A percentile compares a stretch with the other conserved stretches of the same genome.
phyloP scores from a whole-genome alignment of 2,797 vertebrate genomes.

The Crocodylus rhombifer region DNA sequence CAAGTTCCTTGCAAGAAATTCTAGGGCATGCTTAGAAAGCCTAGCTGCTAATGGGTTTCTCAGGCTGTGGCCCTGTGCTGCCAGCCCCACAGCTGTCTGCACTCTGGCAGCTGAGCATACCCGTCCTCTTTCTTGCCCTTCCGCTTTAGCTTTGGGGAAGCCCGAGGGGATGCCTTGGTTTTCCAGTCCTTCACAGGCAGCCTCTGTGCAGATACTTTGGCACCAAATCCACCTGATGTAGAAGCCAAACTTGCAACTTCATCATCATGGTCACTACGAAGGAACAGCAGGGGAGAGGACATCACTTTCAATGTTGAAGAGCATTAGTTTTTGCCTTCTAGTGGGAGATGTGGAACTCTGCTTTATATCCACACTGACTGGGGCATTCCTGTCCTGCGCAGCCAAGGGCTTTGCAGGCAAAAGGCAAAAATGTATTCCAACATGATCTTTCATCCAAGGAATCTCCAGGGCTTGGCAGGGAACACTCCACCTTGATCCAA shows the following conservation, averaged over 20 bases:
- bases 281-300: slow-evolving; percentile 25
- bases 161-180: slow-evolving; percentile 87
- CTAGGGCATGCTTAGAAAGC: background rate
- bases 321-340: rapidly evolving
- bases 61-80: background rate
- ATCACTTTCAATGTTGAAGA: background rate
- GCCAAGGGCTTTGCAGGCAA: background rate
- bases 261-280: slow-evolving; percentile 92
- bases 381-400: background rate
- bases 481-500: background rate
- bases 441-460: background rate
- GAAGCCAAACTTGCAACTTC: slow-evolving; percentile 93
- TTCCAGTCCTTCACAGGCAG: slow-evolving; percentile 96
- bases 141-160: slow-evolving; percentile 92
- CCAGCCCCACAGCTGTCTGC: background rate
- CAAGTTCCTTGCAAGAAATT: too few relatives aligned
- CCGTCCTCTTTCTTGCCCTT: slow-evolving; percentile 92
- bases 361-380: background rate
- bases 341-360: background rate
- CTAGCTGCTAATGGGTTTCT: rapidly evolving
- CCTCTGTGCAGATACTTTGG: slow-evolving; percentile 88
- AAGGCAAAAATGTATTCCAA: background rate
- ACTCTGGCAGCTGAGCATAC: slow-evolving; percentile 74
- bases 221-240: slow-evolving; percentile 88
- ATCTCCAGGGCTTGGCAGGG: background rate